Conservation (phyloP, 2,797 vertebrate genomes). For the Calcarius lapponicus region DNA sequence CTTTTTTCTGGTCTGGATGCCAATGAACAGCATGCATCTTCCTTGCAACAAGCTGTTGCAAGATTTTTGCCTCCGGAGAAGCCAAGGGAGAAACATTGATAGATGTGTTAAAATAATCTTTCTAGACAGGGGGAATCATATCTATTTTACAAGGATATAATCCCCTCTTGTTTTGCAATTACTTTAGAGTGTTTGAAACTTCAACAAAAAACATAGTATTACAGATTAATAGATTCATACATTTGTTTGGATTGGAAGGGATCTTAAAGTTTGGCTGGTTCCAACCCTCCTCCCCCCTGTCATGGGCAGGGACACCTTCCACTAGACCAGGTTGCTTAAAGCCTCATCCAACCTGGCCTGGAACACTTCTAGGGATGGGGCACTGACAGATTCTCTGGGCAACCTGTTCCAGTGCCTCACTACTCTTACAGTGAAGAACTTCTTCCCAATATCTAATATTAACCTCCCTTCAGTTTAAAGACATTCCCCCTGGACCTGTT, state of each 20-base stretch:
- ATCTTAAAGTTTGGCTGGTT: not conserved
- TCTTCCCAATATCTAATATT: not conserved
- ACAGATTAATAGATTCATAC: not conserved
- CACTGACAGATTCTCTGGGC: not conserved
- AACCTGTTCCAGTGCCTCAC: not conserved
- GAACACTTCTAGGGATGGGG: not conserved
- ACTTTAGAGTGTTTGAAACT: not conserved
- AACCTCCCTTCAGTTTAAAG: not conserved
- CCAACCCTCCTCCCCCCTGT: not conserved
- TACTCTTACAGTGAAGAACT: not conserved
- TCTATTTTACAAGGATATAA: slow-evolving; percentile 10
- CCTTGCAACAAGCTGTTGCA: slow-evolving; percentile 70
- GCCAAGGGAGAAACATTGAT: slow-evolving; percentile 59
- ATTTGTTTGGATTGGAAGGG: not conserved
- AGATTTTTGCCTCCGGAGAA: slow-evolving; percentile 58
- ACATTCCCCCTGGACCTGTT: not conserved
- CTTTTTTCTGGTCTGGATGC: slow-evolving; percentile 55
- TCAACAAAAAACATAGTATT: not conserved
- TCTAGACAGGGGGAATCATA: slow-evolving; percentile 42
- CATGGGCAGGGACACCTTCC: not conserved
- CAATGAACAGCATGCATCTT: slow-evolving; percentile 71
- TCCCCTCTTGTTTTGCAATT: not conserved
- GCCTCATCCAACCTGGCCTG: not conserved
- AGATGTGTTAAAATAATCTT: slow-evolving; percentile 54
- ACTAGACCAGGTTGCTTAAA: not conserved